These are phyloP conservation scores for Bombus superbus DNA, from an alignment of 1,140 invertebrate species.

Conservation along the genomic window DNA sequence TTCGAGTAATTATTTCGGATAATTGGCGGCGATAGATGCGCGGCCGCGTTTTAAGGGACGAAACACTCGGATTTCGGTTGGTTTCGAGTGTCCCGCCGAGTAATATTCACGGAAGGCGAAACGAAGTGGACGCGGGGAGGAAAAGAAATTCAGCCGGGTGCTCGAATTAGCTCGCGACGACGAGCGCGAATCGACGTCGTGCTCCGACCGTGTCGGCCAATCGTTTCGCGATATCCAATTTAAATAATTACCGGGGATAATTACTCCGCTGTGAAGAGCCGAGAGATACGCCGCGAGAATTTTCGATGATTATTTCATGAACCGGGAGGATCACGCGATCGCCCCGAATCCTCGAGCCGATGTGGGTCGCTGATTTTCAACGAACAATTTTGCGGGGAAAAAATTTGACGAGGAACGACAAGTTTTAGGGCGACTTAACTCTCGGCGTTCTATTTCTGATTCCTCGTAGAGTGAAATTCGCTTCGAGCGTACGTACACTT, in stretches of 20 bases:
- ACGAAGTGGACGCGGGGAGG: no score
- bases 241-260: slow-evolving; percentile 34
- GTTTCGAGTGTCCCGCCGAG: background rate
- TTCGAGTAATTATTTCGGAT: background rate
- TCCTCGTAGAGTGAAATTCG: no score
- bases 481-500: no score
- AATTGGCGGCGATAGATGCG: background rate
- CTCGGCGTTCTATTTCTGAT: no score
- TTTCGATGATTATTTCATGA: slow-evolving; percentile 5
- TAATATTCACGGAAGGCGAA: background rate
- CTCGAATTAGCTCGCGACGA: slow-evolving; percentile 12
- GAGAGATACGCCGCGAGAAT: no score
- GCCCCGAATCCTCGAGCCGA: background rate
- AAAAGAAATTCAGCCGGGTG: background rate
- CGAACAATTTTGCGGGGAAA: no score
- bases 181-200: background rate
- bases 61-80: background rate
- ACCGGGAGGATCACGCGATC: background rate
- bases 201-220: background rate
- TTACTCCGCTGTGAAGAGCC: background rate
- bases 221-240: slow-evolving; percentile 33
- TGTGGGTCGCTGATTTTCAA: background rate
- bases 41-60: background rate
- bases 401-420: no score
- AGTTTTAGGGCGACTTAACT: background rate